Percentiles rank a stretch among this genome's conserved stretches.
phyloP scores from a whole-genome alignment of 2,797 vertebrate genomes.

The Graptemys geographica region DNA sequence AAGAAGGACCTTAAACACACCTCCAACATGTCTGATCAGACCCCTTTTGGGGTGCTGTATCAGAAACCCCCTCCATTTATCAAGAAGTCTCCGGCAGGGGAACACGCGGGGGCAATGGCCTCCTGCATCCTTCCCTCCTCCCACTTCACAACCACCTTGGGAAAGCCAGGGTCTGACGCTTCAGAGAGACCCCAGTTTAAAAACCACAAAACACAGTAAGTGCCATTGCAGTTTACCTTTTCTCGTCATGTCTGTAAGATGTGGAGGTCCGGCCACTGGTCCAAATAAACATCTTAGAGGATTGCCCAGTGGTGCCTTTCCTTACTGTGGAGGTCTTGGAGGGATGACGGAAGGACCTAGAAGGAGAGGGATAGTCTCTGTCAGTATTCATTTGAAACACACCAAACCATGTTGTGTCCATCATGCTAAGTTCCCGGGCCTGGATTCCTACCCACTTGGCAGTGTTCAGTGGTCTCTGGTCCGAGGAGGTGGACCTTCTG shows the following conservation, averaged over 20 bases:
- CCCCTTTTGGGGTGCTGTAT: accelerated
- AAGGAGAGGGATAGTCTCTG: conserved; percentile 74
- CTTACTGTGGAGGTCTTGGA: conserved; percentile 78
- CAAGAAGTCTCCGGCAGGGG: accelerated
- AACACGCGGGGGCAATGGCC: neutral
- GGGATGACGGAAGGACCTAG: conserved; percentile 87
- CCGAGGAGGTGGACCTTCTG: neutral
- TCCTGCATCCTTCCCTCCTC: neutral
- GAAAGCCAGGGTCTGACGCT: neutral
- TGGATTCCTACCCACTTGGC: neutral
- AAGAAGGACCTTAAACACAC: neutral
- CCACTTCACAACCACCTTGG: neutral
- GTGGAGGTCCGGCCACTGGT: conserved; percentile 89
- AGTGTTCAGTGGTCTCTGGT: neutral
- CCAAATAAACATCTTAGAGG: conserved; percentile 96
- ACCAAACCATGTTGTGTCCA: conserved; percentile 28
- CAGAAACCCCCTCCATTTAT: neutral
- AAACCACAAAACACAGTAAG: neutral
- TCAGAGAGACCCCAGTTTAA: neutral
- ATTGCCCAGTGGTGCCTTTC: conserved; percentile 77
- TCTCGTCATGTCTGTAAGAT: conserved; percentile 87
- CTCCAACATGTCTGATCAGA: neutral
- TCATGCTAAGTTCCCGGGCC: neutral
- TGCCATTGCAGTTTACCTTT: conserved; percentile 84
- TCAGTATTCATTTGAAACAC: conserved; percentile 40